Conservation (phyloP, 1,140 invertebrate genomes). For the Drosophila varians region DNA sequence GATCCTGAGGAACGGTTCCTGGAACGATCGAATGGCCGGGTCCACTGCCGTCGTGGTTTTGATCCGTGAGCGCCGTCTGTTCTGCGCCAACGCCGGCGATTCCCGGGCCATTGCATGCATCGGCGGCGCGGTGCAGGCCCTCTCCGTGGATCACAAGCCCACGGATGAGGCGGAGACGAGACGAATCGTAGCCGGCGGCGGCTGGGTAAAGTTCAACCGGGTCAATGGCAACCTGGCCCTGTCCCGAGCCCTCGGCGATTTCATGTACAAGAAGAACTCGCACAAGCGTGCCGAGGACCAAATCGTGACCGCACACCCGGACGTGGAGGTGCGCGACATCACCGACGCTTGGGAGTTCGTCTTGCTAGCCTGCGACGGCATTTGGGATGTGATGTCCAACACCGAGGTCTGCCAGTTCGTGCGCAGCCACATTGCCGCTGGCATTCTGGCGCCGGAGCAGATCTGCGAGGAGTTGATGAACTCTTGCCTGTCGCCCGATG, state of each 20-base stretch:
- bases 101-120: conserved; percentile 94
- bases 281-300: conserved; percentile 94
- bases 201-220: conserved; percentile 97
- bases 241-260: conserved; percentile 98
- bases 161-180: conserved; percentile 92
- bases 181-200: conserved; percentile 96
- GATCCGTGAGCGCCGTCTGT: conserved; percentile 92
- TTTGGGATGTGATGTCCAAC: conserved; percentile 99
- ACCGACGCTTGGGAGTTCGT: conserved; percentile 97
- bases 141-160: conserved; percentile 98
- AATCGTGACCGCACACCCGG: conserved; percentile 98
- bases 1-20: conserved; percentile 93
- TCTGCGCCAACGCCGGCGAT: conserved; percentile 98
- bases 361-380: conserved; percentile 98
- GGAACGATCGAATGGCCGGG: conserved; percentile 96
- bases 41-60: conserved; percentile 96
- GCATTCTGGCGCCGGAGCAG: conserved; percentile 92
- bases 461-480: conserved; percentile 98
- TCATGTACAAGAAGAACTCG: conserved; percentile 96
- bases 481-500: conserved; percentile 96
- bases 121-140: conserved; percentile 85
- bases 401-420: conserved; percentile 96
- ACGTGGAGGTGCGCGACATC: conserved; percentile 92
- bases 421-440: conserved; percentile 89
- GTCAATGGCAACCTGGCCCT: conserved; percentile 98